phyloP scores from a whole-genome alignment of 2,113 vertebrate genomes.

The Taxidea taxus region DNA sequence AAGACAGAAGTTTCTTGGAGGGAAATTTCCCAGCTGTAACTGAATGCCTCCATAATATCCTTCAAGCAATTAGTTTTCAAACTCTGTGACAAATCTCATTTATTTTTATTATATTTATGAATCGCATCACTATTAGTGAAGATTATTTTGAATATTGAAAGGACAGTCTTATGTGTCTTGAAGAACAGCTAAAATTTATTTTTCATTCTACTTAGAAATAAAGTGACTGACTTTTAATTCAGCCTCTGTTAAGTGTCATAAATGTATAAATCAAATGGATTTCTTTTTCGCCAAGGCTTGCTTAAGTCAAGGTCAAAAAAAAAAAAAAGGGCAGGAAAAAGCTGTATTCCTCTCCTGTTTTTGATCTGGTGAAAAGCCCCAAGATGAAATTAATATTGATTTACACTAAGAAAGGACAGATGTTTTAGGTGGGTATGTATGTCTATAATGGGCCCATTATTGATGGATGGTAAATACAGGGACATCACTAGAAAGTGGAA shows the following conservation, averaged over 20 bases:
- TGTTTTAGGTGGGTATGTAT: not conserved
- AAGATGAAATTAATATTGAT: constrained; percentile 59
- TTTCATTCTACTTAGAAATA: constrained; percentile 61
- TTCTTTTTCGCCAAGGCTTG: not conserved
- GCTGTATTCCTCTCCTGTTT: not conserved
- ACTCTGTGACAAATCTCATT: not conserved
- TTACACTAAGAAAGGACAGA: constrained; percentile 33
- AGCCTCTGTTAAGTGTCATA: not conserved
- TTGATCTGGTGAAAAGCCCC: constrained; percentile 1
- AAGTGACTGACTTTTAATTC: not conserved
- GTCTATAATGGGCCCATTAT: constrained; percentile 17
- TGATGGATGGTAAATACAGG: not conserved
- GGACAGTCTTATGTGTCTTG: not conserved
- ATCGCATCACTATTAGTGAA: not conserved
- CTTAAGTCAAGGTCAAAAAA: not conserved
- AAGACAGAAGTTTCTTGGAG: not conserved
- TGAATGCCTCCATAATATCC: not conserved
- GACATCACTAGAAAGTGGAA: constrained; percentile 1
- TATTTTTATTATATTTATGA: not conserved
- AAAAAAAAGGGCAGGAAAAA: not conserved
- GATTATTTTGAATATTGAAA: constrained; percentile 17
- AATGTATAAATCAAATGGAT: not conserved
- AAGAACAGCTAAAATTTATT: not conserved
- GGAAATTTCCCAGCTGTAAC: not conserved
- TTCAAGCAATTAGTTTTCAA: not conserved